Conservation (phyloP, 35 echinoderm and acorn worm species). For the Apostichopus californicus region DNA sequence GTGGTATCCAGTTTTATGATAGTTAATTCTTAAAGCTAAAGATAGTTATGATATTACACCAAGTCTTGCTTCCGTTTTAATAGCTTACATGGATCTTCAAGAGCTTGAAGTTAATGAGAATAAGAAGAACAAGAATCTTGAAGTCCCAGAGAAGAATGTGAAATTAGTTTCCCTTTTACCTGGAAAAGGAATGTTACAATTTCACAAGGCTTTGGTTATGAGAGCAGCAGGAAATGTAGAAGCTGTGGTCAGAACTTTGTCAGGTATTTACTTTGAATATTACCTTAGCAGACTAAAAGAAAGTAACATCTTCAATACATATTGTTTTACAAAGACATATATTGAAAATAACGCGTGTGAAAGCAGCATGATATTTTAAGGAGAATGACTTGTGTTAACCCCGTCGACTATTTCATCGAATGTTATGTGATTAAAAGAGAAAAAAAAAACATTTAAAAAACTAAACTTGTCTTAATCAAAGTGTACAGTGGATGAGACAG, state of each 20-base stretch:
- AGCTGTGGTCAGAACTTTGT: not conserved
- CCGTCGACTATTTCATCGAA: not conserved
- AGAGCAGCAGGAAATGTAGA: too few relatives aligned
- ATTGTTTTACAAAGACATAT: too few relatives aligned
- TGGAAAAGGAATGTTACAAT: too few relatives aligned
- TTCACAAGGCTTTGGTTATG: too few relatives aligned
- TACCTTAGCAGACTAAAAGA: not conserved
- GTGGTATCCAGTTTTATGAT: too few relatives aligned
- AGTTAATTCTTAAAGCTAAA: too few relatives aligned
- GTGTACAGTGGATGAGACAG: too few relatives aligned
- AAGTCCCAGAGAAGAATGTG: not conserved
- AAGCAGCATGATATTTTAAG: not conserved
- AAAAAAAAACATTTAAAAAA: not conserved
- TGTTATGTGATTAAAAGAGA: not conserved
- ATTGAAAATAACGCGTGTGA: too few relatives aligned
- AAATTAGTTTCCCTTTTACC: not conserved
- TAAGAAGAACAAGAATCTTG: not conserved
- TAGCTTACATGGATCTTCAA: too few relatives aligned
- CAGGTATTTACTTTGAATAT: not conserved
- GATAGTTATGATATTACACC: too few relatives aligned
- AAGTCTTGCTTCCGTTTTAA: too few relatives aligned
- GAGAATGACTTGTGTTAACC: not conserved
- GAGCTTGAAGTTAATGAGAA: too few relatives aligned
- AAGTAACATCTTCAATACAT: not conserved
- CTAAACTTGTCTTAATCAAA: not conserved